These are phyloP conservation scores for Pelecanoides urinatrix DNA, from an alignment of 2,113 vertebrate genomes.

Conservation along the genomic window DNA sequence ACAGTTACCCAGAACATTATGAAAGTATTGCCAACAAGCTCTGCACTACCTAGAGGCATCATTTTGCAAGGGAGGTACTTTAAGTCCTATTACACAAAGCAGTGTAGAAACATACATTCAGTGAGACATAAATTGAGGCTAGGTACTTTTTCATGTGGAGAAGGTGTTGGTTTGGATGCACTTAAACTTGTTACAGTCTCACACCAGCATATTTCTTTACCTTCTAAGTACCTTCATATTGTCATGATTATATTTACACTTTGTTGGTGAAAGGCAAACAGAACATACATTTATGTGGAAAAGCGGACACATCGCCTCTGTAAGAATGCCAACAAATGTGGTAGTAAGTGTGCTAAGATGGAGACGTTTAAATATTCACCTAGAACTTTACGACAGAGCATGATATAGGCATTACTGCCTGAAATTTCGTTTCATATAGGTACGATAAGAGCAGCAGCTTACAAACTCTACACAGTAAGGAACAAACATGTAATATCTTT, in stretches of 20 bases:
- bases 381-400: neutral
- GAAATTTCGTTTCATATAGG: neutral
- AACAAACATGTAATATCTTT: neutral
- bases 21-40: neutral
- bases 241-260: neutral
- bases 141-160: neutral
- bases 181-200: neutral
- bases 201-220: neutral
- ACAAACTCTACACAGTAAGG: neutral
- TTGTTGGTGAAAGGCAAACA: neutral
- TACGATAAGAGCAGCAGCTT: neutral
- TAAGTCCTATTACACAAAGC: neutral
- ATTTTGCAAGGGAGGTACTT: neutral
- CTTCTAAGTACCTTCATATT: neutral
- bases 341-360: neutral
- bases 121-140: neutral
- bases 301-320: neutral
- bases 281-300: neutral
- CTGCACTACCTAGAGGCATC: neutral
- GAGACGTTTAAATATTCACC: neutral
- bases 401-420: neutral
- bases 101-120: neutral
- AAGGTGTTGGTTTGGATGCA: neutral
- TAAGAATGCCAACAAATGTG: neutral
- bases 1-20: neutral